These are phyloP conservation scores for Mormoops blainvillei DNA, from an alignment of 2,113 vertebrate species.

Conservation along the genomic window DNA sequence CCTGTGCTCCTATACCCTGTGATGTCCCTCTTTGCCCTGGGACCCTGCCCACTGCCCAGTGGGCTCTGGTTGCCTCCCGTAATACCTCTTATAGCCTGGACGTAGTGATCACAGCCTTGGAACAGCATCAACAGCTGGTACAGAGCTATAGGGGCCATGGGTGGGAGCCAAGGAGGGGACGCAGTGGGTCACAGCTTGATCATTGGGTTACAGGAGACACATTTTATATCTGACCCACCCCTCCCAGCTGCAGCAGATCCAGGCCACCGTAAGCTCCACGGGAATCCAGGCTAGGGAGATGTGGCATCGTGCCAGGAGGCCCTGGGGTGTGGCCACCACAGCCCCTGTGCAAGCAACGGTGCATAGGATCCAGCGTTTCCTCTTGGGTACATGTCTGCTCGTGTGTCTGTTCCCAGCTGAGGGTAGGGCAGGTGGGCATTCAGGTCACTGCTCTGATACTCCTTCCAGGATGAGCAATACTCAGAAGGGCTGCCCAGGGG, in stretches of 20 bases:
- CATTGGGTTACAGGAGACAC: neutral
- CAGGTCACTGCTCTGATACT: neutral
- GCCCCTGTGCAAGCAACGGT: slow-evolving; percentile 85
- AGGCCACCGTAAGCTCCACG: slow-evolving; percentile 79
- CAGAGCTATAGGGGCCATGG: neutral
- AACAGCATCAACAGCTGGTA: slow-evolving; percentile 81
- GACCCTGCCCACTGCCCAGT: slow-evolving; percentile 77
- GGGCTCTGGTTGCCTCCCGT: slow-evolving; percentile 69
- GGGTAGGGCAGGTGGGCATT: neutral
- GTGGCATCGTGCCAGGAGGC: slow-evolving; percentile 77
- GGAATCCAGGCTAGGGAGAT: slow-evolving; percentile 80
- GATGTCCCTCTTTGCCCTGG: slow-evolving; percentile 82
- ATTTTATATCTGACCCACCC: neutral
- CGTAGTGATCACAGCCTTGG: slow-evolving; percentile 74
- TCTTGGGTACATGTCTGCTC: slow-evolving; percentile 80
- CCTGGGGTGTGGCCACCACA: slow-evolving; percentile 81
- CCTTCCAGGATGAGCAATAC: neutral
- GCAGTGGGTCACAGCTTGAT: neutral
- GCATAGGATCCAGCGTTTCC: slow-evolving; percentile 86
- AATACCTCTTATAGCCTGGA: slow-evolving; percentile 78
- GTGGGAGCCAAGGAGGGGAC: neutral
- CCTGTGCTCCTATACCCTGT: slow-evolving; percentile 77
- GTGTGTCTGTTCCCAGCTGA: neutral
- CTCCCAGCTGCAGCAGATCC: slow-evolving; percentile 83
- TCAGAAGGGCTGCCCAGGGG: neutral